Conservation (phyloP, 2,888 invertebrate species). For the Hedya salicella region DNA sequence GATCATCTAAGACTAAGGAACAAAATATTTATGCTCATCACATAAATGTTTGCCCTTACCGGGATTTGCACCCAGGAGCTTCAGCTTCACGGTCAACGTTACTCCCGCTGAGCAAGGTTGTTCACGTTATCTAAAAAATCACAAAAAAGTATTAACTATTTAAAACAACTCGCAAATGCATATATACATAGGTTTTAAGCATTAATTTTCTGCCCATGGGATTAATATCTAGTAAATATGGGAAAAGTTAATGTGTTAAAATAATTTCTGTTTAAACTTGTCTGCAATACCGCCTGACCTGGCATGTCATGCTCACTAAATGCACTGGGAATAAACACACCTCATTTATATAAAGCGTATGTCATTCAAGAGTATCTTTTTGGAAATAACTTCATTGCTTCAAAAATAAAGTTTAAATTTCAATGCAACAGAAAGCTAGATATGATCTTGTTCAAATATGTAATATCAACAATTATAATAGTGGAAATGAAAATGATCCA, state of each 20-base stretch:
- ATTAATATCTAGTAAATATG: not conserved
- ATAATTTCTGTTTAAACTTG: not conserved
- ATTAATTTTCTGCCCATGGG: too few relatives aligned
- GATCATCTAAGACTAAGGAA: too few relatives aligned
- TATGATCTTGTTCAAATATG: not conserved
- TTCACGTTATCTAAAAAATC: too few relatives aligned
- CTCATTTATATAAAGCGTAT: not conserved
- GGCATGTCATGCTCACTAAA: not conserved
- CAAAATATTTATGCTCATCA: too few relatives aligned
- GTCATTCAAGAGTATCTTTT: not conserved
- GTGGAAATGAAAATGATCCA: slow-evolving; percentile 3
- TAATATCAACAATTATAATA: not conserved
- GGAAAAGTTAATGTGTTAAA: not conserved
- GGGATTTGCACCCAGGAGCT: too few relatives aligned
- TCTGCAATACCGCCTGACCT: not conserved
- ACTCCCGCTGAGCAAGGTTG: too few relatives aligned
- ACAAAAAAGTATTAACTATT: too few relatives aligned
- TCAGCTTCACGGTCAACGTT: too few relatives aligned
- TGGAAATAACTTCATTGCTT: not conserved
- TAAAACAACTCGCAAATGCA: too few relatives aligned
- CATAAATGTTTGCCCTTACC: too few relatives aligned
- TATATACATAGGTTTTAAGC: too few relatives aligned
- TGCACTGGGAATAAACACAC: not conserved
- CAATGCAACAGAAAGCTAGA: not conserved
- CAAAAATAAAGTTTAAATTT: not conserved